phyloP scores from a whole-genome alignment of 2,113 vertebrate genomes.

The Patagioenas fasciata region DNA sequence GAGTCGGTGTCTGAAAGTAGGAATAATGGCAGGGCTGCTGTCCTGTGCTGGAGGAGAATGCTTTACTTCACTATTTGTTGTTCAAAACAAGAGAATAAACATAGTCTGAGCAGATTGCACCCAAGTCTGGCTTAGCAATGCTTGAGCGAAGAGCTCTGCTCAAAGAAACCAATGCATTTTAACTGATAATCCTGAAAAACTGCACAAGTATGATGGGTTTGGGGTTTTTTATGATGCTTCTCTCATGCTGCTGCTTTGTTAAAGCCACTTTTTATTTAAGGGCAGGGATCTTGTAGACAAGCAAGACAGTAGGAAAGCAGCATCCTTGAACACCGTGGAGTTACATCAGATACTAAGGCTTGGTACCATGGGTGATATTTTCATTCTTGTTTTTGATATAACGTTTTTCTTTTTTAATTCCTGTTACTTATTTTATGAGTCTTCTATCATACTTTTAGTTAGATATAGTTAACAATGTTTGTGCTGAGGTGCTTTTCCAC shows the following conservation, averaged over 20 bases:
- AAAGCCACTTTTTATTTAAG: neutral
- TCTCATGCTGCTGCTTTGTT: neutral
- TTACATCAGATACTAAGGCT: neutral
- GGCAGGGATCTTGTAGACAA: neutral
- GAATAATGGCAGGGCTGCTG: neutral
- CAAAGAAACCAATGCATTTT: neutral
- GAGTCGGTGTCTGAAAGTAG: neutral
- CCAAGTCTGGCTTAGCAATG: neutral
- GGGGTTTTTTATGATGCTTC: neutral
- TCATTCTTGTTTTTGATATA: neutral
- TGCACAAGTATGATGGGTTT: neutral
- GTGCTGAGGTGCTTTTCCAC: neutral
- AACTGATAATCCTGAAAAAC: neutral
- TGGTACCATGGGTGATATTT: neutral
- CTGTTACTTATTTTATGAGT: neutral
- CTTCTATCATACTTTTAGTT: neutral
- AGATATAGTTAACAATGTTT: neutral
- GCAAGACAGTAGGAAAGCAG: neutral
- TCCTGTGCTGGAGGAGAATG: neutral
- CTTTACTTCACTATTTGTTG: conserved; percentile 1
- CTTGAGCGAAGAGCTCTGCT: neutral
- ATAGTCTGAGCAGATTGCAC: neutral
- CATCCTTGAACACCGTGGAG: neutral
- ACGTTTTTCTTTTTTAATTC: neutral
- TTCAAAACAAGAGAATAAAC: neutral